Evolutionary conservation across 2,888 invertebrate species (phyloP).

Genomic region (Nomada lathburiana): DNA sequence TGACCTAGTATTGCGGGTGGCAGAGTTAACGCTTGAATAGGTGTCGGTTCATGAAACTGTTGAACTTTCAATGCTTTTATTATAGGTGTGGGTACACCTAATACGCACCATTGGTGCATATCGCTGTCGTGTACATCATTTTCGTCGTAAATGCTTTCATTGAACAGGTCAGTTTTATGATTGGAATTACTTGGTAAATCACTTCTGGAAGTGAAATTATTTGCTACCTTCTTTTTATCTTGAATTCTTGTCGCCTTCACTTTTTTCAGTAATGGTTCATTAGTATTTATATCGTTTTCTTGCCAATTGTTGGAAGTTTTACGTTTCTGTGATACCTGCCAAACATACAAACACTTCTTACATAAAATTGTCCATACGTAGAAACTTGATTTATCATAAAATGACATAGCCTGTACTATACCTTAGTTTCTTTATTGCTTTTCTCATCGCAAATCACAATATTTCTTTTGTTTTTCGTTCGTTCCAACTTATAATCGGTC

Average conservation of each 20-base stretch:
- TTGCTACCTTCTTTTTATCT: slow-evolving; percentile 19
- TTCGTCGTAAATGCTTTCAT: slow-evolving; percentile 30
- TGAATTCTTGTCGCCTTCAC: slow-evolving; percentile 34
- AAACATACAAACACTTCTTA: neutral
- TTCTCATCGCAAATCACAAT: slow-evolving; percentile 13
- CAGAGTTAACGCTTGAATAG: slow-evolving; percentile 93
- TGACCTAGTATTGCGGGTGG: slow-evolving; percentile 94
- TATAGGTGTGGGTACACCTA: slow-evolving; percentile 89
- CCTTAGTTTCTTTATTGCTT: slow-evolving; percentile 33
- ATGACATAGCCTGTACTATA: neutral
- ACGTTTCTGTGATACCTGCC: slow-evolving; percentile 43
- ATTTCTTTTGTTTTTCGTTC: slow-evolving; percentile 43
- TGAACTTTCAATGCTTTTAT: slow-evolving; percentile 90
- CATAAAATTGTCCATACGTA: neutral
- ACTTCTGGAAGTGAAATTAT: neutral
- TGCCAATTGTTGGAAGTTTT: slow-evolving; percentile 34
- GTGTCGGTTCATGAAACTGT: slow-evolving; percentile 93
- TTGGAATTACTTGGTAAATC: slow-evolving; percentile 17
- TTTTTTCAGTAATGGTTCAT: slow-evolving; percentile 49
- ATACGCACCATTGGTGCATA: slow-evolving; percentile 88
- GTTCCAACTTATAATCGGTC: slow-evolving; percentile 87
- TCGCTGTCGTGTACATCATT: slow-evolving; percentile 77
- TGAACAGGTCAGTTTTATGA: slow-evolving; percentile 10
- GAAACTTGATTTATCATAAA: too few relatives aligned
- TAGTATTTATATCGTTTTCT: slow-evolving; percentile 16